phyloP scores from a whole-genome alignment of 2,888 invertebrate genomes.

The Drosophila falleni region DNA sequence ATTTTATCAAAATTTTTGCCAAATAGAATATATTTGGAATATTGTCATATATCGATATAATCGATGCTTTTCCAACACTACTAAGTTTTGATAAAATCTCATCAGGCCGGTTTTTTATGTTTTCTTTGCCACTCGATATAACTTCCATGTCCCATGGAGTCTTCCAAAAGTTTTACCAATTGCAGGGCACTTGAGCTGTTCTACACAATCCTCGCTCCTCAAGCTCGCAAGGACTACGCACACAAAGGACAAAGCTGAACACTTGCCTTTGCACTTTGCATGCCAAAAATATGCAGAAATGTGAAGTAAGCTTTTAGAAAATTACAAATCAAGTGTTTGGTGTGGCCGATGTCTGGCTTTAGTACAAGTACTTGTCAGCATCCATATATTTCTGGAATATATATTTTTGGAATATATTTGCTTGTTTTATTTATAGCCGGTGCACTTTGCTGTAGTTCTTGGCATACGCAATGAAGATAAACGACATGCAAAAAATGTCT shows the following conservation, averaged over 20 bases:
- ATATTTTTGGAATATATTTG: slow-evolving; percentile 52
- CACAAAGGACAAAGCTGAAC: slow-evolving; percentile 20
- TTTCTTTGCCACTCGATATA: neutral
- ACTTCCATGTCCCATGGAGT: neutral
- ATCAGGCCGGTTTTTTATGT: no score
- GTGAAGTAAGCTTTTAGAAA: slow-evolving; percentile 75
- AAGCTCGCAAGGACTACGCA: slow-evolving; percentile 3
- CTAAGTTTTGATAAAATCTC: no score
- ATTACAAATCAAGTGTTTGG: slow-evolving; percentile 74
- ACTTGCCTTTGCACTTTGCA: slow-evolving; percentile 58
- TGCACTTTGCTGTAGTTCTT: slow-evolving; percentile 69
- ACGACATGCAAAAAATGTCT: slow-evolving; percentile 81
- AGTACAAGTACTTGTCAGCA: neutral
- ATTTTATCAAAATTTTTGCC: no score
- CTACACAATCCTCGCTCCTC: neutral
- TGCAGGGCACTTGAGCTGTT: slow-evolving; percentile 17
- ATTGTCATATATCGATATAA: no score
- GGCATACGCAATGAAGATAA: slow-evolving; percentile 81
- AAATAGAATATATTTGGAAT: no score
- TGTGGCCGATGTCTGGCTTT: slow-evolving; percentile 23
- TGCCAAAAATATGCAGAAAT: slow-evolving; percentile 76
- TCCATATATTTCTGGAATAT: slow-evolving; percentile 30
- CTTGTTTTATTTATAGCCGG: slow-evolving; percentile 67
- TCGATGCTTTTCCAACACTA: no score
- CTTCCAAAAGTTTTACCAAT: slow-evolving; percentile 8